Base-by-base conservation (phyloP, 2,113 vertebrate genomes). In the Gadus chalcogrammus region DNA sequence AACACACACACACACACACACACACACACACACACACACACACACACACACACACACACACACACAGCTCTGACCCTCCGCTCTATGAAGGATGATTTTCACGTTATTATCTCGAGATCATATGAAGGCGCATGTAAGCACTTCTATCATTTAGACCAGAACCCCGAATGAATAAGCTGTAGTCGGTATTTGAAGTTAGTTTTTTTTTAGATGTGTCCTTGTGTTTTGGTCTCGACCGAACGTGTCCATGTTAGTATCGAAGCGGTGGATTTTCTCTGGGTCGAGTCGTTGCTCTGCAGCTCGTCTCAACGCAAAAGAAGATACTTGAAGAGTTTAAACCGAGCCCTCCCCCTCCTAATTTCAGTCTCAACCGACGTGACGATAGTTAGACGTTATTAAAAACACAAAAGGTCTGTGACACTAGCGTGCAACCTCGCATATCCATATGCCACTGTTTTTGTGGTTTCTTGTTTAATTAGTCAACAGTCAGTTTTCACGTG, bases 101-200 rank as follows among this genome's bases (percentile, higher is more conserved):
- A 13, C 35, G n/a, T 61, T 55, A 16, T 48, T 66, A n/a, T 42
- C 24, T 35, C 18, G 68, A 20, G 64, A 77, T 56, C 60, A 67
- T 67, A 65, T 81, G 64, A 84, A 79, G 74, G 82, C 81, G 75
- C 62, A 15, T 76, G 65, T 71, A 78, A 90, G 88, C 90, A 88
- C 89, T 91, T 89, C 80, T 65, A 69, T 74, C 75, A 20, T 79
- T 81, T 75, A 38, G 68, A 77, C 68, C 78, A 74, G 15, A 58
- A 17, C 78, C 77, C 81, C 78, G 22, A 73, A 68, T 75, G 76
- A 82, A 89, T 88, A 91, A 90, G 84, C 89, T 91, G 85, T 79
- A 76, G 70, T 80, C 77, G 15, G 68, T 53, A 67, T 52, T 64
- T 72, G 17, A 67, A 27, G 27, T 35, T 60, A 16, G 52, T 62